Base-by-base conservation (phyloP, 2,797 vertebrate species). In the Peromyscus nudipes region DNA sequence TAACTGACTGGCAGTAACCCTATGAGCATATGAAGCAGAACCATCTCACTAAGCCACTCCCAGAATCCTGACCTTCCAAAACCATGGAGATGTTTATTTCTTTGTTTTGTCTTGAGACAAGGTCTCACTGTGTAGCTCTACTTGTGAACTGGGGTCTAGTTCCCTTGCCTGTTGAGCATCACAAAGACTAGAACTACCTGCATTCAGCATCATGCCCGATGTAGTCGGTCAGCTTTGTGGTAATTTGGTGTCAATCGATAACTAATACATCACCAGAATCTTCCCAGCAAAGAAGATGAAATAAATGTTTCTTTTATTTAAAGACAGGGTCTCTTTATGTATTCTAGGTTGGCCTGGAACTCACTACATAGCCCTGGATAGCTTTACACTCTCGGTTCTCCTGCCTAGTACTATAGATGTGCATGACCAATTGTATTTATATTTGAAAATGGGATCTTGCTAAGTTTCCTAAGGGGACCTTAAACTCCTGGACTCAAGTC, bases 281-380 rank as follows among this genome's bases (percentile, higher is more conserved):
- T 95, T 86, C 17, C 75, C n/a, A 91, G 60, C 34, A 93, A 88
- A 76, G 57, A 86, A 17, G 49, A 87, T 62, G 40, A 90, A 67
- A 67, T 86, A 90, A 67, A 67, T 86, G 55, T 85, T 60, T 43
- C 46, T 89, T 89, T 76, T 81, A 81, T 91, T 67, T 76, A 92
- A 21, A 81, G 29, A 31, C 40, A 31, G 62, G 43, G 29, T 57
- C 29, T 85, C 43, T 25, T n/a, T 25, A 46, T 52, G 19, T n/a
- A 86, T 52, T n/a, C 46, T 27, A 52, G 65, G 46, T 52, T 69
- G 21, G 46, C 46, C 46, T 69, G 43, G 21, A 52, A 25, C 43
- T 52, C 31, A 86, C 64, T 69, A 5, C 64, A 69, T 52, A 69
- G 46, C 21, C 84, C 34, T 55, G 46, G 65, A 52, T 11, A 43